A percentile compares a stretch with the other conserved stretches of the same genome.
Evolutionary conservation across 2,797 vertebrate species (phyloP).

Genomic region (Peromyscus eremicus): DNA sequence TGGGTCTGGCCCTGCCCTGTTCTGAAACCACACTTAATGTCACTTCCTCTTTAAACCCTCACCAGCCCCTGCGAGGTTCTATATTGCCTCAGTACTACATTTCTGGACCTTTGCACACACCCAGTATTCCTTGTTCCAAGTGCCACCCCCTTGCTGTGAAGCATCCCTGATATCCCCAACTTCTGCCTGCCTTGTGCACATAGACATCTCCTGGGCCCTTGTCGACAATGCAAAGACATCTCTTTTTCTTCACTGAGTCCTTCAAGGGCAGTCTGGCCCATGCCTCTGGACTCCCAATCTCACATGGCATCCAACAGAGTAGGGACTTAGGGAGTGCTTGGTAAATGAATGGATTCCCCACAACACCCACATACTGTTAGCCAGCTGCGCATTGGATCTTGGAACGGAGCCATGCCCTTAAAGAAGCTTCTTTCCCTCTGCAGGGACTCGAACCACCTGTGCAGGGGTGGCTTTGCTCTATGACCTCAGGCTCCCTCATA

Average conservation of each 20-base stretch:
- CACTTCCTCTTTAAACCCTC: neutral
- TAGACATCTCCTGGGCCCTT: neutral
- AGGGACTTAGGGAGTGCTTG: neutral
- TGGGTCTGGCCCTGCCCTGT: neutral
- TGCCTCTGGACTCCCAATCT: neutral
- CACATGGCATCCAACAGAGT: too few species aligned
- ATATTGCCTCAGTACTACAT: accelerated
- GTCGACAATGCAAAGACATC: accelerated
- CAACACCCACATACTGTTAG: neutral
- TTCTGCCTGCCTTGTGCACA: too few species aligned
- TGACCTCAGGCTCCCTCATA: too few species aligned
- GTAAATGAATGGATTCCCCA: neutral
- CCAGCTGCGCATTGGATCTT: neutral
- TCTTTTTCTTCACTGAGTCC: neutral
- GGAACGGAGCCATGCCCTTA: neutral
- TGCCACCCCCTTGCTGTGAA: neutral
- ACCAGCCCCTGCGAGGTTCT: too few species aligned
- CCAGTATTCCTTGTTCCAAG: neutral
- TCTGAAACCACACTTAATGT: neutral
- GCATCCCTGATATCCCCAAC: too few species aligned
- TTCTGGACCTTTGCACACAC: neutral
- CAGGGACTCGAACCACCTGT: accelerated
- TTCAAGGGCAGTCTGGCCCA: neutral
- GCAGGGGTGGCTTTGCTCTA: neutral
- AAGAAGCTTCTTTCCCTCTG: neutral